These are phyloP conservation scores for Martes martes DNA, from an alignment of 2,113 vertebrate species.

Conservation along the genomic window DNA sequence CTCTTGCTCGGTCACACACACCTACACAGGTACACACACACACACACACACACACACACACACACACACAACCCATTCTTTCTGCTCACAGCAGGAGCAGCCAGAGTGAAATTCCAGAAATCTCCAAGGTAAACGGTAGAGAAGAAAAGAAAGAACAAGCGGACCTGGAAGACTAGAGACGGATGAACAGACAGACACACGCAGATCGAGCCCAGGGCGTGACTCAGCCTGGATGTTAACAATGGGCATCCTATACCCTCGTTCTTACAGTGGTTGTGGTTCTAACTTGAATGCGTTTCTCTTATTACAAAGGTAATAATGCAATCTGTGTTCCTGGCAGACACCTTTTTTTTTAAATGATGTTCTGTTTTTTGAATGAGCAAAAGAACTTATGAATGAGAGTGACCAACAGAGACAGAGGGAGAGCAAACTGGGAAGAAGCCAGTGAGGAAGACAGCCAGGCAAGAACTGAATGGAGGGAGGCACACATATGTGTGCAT, in stretches of 20 bases:
- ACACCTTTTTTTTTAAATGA: neutral
- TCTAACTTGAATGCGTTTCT: neutral
- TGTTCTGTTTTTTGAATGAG: constrained; percentile 39
- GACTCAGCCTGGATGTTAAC: accelerated
- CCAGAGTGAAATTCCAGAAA: constrained; percentile 47
- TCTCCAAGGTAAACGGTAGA: neutral
- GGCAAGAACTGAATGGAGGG: neutral
- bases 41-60: neutral
- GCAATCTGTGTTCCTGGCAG: neutral
- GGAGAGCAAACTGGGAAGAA: neutral
- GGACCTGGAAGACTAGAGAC: neutral
- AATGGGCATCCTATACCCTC: accelerated
- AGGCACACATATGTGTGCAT: too few relatives aligned
- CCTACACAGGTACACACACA: neutral
- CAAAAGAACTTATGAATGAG: constrained; percentile 20
- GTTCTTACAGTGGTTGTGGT: accelerated
- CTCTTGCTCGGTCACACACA: neutral
- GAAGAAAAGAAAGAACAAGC: neutral
- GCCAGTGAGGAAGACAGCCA: neutral
- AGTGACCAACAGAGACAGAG: neutral
- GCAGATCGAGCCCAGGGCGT: accelerated
- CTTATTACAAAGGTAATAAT: neutral
- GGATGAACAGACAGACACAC: neutral
- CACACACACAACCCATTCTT: neutral
- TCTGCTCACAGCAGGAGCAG: neutral